These are phyloP conservation scores for Megaceryle alcyon DNA, from an alignment of 2,797 vertebrate genomes.

Conservation along the genomic window DNA sequence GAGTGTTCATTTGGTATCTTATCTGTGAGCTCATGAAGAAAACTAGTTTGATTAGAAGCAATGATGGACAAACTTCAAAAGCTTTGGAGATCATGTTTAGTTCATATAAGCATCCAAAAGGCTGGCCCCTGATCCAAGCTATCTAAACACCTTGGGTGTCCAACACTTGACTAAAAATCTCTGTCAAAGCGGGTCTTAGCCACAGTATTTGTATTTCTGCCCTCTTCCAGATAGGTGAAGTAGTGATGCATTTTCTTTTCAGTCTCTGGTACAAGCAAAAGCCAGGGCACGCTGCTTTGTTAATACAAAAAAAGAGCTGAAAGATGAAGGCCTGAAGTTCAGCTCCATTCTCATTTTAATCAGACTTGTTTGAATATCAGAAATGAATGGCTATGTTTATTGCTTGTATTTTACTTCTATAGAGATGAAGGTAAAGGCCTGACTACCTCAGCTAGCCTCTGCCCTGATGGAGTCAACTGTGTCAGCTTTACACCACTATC, in stretches of 20 bases:
- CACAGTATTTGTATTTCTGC: conserved; percentile 5
- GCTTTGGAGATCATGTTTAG: conserved; percentile 1
- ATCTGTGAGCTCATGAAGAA: conserved; percentile 58
- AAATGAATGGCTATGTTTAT: neutral
- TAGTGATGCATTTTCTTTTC: neutral
- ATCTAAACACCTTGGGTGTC: conserved; percentile 40
- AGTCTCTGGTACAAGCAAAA: neutral
- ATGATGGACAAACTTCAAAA: conserved; percentile 50
- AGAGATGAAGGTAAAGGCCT: neutral
- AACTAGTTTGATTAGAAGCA: conserved; percentile 39
- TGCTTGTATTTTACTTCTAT: neutral
- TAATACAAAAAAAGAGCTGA: neutral
- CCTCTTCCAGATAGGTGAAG: conserved; percentile 4
- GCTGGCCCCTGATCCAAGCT: conserved; percentile 4
- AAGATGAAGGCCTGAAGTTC: neutral
- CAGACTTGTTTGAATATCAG: neutral
- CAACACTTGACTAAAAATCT: conserved; percentile 47
- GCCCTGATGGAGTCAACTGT: neutral
- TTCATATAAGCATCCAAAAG: conserved; percentile 39
- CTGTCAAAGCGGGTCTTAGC: neutral
- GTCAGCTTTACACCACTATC: neutral
- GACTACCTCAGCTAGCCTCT: neutral
- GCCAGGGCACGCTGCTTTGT: neutral
- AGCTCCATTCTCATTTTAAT: neutral
- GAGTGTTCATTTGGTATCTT: conserved; percentile 1